Conservation (phyloP, 2,113 vertebrate genomes). For the Mystacornis crossleyi region DNA sequence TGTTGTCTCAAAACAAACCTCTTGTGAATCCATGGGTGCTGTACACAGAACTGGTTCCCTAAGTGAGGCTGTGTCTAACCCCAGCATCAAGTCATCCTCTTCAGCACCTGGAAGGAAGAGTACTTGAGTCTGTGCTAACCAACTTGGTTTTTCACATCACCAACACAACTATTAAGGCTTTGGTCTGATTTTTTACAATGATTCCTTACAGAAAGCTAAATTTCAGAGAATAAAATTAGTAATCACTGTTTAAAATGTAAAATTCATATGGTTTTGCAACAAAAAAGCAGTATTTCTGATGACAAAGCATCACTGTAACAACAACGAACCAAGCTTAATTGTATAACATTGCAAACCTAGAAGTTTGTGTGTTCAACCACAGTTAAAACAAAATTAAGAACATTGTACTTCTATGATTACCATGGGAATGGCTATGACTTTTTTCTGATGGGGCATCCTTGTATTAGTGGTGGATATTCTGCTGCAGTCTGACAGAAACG, state of each 20-base stretch:
- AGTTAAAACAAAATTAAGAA: background rate
- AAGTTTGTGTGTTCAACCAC: background rate
- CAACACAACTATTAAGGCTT: background rate
- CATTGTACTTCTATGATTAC: background rate
- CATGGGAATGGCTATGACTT: background rate
- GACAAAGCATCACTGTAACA: background rate
- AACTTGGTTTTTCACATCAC: background rate
- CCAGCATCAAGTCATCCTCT: background rate
- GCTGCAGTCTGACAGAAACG: background rate
- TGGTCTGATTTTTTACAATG: background rate
- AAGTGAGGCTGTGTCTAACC: background rate
- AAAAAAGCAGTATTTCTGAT: background rate
- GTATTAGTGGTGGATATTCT: background rate
- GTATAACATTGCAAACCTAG: background rate
- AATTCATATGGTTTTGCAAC: background rate
- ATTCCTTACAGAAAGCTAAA: background rate
- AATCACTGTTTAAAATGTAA: background rate
- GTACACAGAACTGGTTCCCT: background rate
- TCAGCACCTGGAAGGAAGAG: background rate
- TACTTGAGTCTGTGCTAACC: background rate
- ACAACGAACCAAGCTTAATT: background rate
- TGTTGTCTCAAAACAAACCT: background rate
- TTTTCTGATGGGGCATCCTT: background rate
- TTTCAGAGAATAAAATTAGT: background rate
- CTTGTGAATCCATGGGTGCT: background rate